Percentiles rank a stretch among this genome's conserved stretches.
Conservation (phyloP, 2,888 invertebrate genomes). For the Phortica magna region DNA sequence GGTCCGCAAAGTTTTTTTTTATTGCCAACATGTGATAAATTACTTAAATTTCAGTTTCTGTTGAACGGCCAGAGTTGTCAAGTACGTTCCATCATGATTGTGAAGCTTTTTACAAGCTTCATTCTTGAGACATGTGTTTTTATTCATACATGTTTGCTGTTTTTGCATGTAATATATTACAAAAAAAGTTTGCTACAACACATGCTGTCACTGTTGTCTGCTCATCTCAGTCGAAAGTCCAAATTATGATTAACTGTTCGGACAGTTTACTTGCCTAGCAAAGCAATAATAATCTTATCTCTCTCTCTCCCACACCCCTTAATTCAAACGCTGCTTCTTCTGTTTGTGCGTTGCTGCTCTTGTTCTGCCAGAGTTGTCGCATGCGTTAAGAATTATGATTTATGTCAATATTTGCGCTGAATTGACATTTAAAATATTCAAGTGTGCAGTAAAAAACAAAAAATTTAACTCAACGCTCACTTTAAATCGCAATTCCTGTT, state of each 20-base stretch:
- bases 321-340: background rate
- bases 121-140: too few species aligned
- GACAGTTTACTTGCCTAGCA: constrained; percentile 17
- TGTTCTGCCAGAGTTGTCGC: background rate
- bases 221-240: background rate
- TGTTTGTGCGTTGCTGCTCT: background rate
- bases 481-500: background rate
- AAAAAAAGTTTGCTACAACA: too few species aligned
- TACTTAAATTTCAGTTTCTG: constrained; percentile 19
- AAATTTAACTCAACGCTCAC: background rate
- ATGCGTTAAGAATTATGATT: background rate
- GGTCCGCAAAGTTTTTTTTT: background rate
- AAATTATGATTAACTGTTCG: constrained; percentile 16
- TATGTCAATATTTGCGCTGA: background rate
- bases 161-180: too few species aligned
- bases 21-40: constrained; percentile 1
- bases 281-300: constrained; percentile 5
- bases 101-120: too few species aligned
- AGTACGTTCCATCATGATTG: background rate
- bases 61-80: background rate
- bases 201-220: too few species aligned
- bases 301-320: background rate
- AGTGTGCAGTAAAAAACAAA: background rate
- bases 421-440: background rate
- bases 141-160: too few species aligned